A percentile compares a stretch with the other conserved stretches of the same genome.
These are phyloP conservation scores for Erinaceus europaeus DNA, from an alignment of 2,113 vertebrate genomes.

Conservation along the genomic window DNA sequence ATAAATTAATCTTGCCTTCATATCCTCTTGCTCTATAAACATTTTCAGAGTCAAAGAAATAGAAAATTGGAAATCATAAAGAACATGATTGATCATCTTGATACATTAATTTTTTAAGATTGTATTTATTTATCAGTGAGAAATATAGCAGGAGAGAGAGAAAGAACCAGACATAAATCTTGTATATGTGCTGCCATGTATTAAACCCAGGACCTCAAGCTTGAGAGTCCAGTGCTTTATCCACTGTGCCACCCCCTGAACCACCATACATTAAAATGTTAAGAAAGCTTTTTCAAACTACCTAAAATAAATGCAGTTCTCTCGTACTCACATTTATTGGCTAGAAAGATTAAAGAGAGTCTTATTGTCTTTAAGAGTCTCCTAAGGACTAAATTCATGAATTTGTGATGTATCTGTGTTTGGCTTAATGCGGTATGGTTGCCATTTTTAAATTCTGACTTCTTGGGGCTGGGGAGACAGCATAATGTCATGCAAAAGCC, in stretches of 20 bases:
- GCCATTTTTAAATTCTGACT: not conserved
- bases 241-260: no score
- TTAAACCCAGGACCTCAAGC: no score
- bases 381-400: not conserved
- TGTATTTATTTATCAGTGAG: not conserved
- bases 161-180: no score
- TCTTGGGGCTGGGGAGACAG: no score
- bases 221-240: no score
- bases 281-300: no score
- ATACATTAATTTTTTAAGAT: not conserved
- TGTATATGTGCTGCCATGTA: no score
- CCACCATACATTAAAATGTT: no score
- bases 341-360: not conserved
- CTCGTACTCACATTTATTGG: not conserved
- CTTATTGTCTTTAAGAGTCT: not conserved
- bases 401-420: not conserved
- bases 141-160: no score
- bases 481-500: no score
- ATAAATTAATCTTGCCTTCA: constrained; percentile 11
- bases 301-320: not conserved
- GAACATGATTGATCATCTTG: not conserved
- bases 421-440: not conserved
- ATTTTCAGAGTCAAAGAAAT: constrained; percentile 13
- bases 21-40: constrained; percentile 7
- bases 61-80: constrained; percentile 25